Percentiles rank a stretch among this genome's conserved stretches.
Conservation (phyloP, 1,140 invertebrate species). For the Capitella teleta region DNA sequence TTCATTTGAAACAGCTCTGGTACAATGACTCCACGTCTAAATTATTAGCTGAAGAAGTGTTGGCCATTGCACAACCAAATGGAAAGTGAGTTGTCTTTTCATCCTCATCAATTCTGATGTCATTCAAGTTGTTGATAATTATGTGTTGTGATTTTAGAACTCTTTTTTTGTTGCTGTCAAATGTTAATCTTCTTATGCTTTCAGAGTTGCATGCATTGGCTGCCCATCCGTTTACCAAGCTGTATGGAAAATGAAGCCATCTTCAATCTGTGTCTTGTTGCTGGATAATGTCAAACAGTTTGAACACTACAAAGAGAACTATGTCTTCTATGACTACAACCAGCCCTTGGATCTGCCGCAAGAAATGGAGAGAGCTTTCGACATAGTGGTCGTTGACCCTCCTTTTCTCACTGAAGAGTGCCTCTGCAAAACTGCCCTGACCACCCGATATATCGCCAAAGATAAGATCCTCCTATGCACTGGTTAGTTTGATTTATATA, state of each 20-base stretch:
- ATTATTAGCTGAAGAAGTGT: too few relatives aligned
- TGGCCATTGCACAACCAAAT: too few relatives aligned
- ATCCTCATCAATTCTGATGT: too few relatives aligned
- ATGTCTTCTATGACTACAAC: slow-evolving; percentile 81
- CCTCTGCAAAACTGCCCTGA: slow-evolving; percentile 65
- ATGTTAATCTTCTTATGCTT: slow-evolving; percentile 9
- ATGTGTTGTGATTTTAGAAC: too few relatives aligned
- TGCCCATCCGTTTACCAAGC: slow-evolving; percentile 73
- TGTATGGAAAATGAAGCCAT: slow-evolving; percentile 33
- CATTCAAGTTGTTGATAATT: too few relatives aligned
- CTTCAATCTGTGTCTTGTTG: slow-evolving; percentile 18
- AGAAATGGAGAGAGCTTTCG: slow-evolving; percentile 54
- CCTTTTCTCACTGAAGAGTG: slow-evolving; percentile 91
- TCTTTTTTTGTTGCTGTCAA: not conserved
- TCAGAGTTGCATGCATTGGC: slow-evolving; percentile 68
- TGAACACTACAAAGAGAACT: slow-evolving; percentile 63
- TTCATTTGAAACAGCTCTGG: too few relatives aligned
- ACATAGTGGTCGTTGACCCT: slow-evolving; percentile 82
- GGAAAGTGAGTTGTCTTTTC: too few relatives aligned
- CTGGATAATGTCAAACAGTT: slow-evolving; percentile 68
- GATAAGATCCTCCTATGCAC: slow-evolving; percentile 80
- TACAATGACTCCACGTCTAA: too few relatives aligned
- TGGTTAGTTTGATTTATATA: slow-evolving; percentile 47
- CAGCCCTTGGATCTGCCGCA: slow-evolving; percentile 57
- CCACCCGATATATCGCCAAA: slow-evolving; percentile 65